phyloP scores from a whole-genome alignment of 2,888 invertebrate species.

The Tricholauxania praeusta region DNA sequence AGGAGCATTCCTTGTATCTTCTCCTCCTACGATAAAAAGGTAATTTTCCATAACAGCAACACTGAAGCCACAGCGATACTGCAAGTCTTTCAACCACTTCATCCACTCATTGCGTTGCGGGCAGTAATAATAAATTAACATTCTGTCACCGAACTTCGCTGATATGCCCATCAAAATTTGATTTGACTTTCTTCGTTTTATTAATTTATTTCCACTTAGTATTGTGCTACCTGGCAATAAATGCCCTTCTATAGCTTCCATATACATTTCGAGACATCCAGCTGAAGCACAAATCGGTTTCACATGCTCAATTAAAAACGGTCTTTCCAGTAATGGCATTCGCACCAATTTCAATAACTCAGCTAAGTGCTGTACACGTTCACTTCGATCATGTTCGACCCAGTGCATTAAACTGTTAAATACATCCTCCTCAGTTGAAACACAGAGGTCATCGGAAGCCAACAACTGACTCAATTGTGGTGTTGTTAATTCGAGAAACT shows the following conservation, averaged over 20 bases:
- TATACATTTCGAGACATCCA: slow-evolving; percentile 86
- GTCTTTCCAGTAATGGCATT: slow-evolving; percentile 92
- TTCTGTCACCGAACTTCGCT: too few relatives aligned
- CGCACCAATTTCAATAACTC: too few relatives aligned
- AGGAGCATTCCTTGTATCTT: slow-evolving; percentile 88
- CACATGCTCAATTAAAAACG: slow-evolving; percentile 75
- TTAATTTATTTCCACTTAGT: slow-evolving; percentile 79
- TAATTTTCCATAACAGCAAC: slow-evolving; percentile 86
- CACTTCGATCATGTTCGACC: too few relatives aligned
- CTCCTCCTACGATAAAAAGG: slow-evolving; percentile 88
- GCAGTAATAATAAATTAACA: slow-evolving; percentile 68
- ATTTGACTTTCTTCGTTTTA: slow-evolving; percentile 86
- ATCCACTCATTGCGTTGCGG: slow-evolving; percentile 56
- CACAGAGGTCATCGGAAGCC: too few relatives aligned
- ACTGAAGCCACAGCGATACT: slow-evolving; percentile 87
- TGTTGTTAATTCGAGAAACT: too few relatives aligned
- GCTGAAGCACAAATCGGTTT: slow-evolving; percentile 76
- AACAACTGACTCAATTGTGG: too few relatives aligned
- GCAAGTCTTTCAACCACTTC: too few relatives aligned
- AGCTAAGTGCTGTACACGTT: too few relatives aligned
- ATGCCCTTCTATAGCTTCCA: slow-evolving; percentile 94
- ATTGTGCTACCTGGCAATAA: too few relatives aligned
- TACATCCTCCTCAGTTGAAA: too few relatives aligned
- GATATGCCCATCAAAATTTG: neutral
- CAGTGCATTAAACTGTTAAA: too few relatives aligned